These are phyloP conservation scores for Sturmia bella DNA, from an alignment of 2,888 invertebrate genomes.

Conservation along the genomic window DNA sequence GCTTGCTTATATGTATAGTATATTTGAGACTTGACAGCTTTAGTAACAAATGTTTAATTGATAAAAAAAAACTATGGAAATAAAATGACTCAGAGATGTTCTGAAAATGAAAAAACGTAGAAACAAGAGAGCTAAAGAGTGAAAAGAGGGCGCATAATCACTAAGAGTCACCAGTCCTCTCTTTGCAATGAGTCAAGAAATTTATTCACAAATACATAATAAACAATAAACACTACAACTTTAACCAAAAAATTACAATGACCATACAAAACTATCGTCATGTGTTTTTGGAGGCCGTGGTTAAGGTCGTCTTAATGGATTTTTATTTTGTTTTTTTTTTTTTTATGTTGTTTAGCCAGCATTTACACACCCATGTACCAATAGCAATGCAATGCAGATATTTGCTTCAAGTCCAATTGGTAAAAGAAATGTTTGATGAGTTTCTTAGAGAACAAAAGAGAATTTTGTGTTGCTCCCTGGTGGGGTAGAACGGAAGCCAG, in stretches of 20 bases:
- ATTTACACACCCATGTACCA: slow-evolving; percentile 50
- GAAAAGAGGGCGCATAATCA: slow-evolving; percentile 54
- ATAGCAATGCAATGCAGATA: slow-evolving; percentile 33
- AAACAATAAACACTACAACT: background rate
- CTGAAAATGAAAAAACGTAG: slow-evolving; percentile 10
- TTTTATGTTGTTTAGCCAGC: slow-evolving; percentile 28
- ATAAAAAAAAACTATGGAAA: slow-evolving; percentile 26
- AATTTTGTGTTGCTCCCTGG: background rate
- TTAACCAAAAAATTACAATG: slow-evolving; percentile 4
- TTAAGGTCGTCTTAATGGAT: slow-evolving; percentile 63
- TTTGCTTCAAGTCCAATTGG: slow-evolving; percentile 28
- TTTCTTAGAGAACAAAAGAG: slow-evolving; percentile 10
- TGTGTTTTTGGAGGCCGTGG: slow-evolving; percentile 64
- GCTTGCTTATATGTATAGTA: background rate
- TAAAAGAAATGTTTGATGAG: slow-evolving; percentile 18
- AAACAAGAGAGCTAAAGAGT: slow-evolving; percentile 39
- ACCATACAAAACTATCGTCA: slow-evolving; percentile 25
- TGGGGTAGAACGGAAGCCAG: background rate
- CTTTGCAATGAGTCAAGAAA: slow-evolving; percentile 1
- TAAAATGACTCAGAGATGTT: slow-evolving; percentile 59
- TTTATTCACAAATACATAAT: slow-evolving; percentile 7
- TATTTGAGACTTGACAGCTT: slow-evolving; percentile 43
- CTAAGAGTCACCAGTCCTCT: slow-evolving; percentile 28
- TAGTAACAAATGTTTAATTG: slow-evolving; percentile 59
- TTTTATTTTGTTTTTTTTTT: slow-evolving; percentile 18